Percentiles rank a stretch among this genome's conserved stretches.
Conservation (phyloP, 2,888 invertebrate genomes). For the Pachliopta kotzebuea region DNA sequence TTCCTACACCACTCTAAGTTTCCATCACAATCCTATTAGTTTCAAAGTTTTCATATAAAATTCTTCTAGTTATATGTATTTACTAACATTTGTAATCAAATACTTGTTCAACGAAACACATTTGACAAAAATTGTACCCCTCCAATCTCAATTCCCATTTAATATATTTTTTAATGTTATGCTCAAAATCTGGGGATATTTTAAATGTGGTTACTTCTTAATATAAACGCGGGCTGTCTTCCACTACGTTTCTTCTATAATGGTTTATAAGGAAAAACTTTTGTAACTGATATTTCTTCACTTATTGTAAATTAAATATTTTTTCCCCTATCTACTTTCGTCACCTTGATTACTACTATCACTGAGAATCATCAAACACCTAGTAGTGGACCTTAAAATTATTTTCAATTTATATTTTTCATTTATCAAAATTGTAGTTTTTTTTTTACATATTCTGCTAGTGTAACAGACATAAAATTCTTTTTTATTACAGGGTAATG, state of each 20-base stretch:
- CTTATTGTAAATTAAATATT: too few relatives aligned
- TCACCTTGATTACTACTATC: too few relatives aligned
- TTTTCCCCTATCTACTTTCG: too few relatives aligned
- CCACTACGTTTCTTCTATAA: too few relatives aligned
- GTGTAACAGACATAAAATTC: slow-evolving; percentile 13
- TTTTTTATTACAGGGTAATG: slow-evolving; percentile 25
- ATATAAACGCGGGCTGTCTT: too few relatives aligned
- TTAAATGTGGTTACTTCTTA: too few relatives aligned
- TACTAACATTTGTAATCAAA: not conserved
- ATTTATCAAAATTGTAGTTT: not conserved
- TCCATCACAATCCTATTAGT: slow-evolving; percentile 35
- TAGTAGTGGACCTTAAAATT: not conserved
- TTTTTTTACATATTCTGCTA: not conserved
- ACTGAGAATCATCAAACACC: not conserved
- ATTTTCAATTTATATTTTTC: not conserved
- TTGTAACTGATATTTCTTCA: too few relatives aligned
- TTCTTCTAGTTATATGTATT: slow-evolving; percentile 3
- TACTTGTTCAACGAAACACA: not conserved
- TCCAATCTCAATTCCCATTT: not conserved
- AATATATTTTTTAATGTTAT: not conserved
- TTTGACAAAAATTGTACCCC: not conserved
- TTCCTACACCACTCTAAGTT: slow-evolving; percentile 49
- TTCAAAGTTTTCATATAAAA: slow-evolving; percentile 13
- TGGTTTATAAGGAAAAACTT: too few relatives aligned
- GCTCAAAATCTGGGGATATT: too few relatives aligned